Evolutionary conservation across 2,113 vertebrate genomes (phyloP), one percentile per base, ranked within the genome.

Genomic region (Nycticorax nycticorax): DNA sequence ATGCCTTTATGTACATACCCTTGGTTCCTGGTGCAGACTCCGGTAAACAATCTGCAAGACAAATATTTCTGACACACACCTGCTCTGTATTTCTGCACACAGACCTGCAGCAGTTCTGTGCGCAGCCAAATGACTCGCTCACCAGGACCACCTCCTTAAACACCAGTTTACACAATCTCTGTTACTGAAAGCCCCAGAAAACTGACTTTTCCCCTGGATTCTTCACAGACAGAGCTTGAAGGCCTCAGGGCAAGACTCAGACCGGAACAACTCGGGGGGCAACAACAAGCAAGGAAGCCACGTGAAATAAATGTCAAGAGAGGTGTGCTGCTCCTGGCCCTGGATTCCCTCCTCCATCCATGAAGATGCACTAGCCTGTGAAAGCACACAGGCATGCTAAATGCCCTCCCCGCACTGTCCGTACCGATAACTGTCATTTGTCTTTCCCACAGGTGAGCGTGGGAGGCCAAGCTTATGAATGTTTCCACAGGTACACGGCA

Each of bases 81-180:
- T 6, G 41, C 32, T 50, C 41, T n/a, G n/a, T n/a, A n/a, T n/a
- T n/a, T n/a, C n/a, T 56, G 22, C 68, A 52, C 55, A n/a, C n/a
- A 59, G 77, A 14, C 1, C 2, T 8, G 37, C 69, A 52, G 59
- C 50, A 45, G 47, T 24, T 83, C 63, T 35, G 18, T 6, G 24
- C 8, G 39, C 0, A 0, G 68, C 43, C 68, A 47, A 60, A 39
- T 1, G 2, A 66, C 45, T 83, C 45, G 9, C 12, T 67, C 33
- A 41, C 37, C 43, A 17, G 69, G 35, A 47, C 23, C 77, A 72
- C 9, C 68, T 64, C 60, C 26, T 43, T 60, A 37, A 78, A 47
- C 63, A 69, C 11, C 41, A 50, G 8, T 71, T 86, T 39, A 53
- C 30, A 79, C 52, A 53, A 50, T 9, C 41, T 37, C n/a, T 55